A percentile compares a stretch with the other conserved stretches of the same genome.
Conservation (phyloP, 2,113 vertebrate genomes). For the Chroicocephalus ridibundus region DNA sequence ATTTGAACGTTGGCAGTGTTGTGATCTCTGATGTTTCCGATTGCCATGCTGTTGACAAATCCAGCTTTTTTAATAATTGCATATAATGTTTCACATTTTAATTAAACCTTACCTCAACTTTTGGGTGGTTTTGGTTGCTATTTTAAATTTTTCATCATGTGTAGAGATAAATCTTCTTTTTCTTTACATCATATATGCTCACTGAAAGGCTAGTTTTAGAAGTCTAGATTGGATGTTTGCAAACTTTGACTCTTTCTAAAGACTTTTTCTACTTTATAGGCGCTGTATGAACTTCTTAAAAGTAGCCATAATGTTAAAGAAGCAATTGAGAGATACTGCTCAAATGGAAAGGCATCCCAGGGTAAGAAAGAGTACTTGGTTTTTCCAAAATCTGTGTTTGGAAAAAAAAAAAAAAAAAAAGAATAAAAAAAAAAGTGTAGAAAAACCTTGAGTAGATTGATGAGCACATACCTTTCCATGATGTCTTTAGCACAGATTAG, state of each 20-base stretch:
- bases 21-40: not conserved
- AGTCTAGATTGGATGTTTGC: not conserved
- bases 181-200: not conserved
- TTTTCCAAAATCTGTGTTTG: not conserved
- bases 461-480: not conserved
- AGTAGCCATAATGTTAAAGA: slow-evolving; percentile 89
- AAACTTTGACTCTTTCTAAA: not conserved
- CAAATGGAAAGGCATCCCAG: slow-evolving; percentile 83
- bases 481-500: not conserved
- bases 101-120: not conserved
- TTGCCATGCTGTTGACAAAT: not conserved
- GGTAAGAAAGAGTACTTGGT: slow-evolving; percentile 70
- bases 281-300: slow-evolving; percentile 90
- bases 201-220: not conserved
- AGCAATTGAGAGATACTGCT: slow-evolving; percentile 88
- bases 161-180: not conserved
- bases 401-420: not conserved
- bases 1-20: not conserved
- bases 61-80: not conserved
- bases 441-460: not conserved
- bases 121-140: not conserved
- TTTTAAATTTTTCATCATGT: not conserved
- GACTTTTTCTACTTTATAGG: slow-evolving; percentile 72
- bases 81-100: not conserved
- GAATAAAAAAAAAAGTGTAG: not conserved